These are phyloP conservation scores for Drosophila neocordata DNA, from an alignment of 1,140 invertebrate genomes.

Conservation along the genomic window DNA sequence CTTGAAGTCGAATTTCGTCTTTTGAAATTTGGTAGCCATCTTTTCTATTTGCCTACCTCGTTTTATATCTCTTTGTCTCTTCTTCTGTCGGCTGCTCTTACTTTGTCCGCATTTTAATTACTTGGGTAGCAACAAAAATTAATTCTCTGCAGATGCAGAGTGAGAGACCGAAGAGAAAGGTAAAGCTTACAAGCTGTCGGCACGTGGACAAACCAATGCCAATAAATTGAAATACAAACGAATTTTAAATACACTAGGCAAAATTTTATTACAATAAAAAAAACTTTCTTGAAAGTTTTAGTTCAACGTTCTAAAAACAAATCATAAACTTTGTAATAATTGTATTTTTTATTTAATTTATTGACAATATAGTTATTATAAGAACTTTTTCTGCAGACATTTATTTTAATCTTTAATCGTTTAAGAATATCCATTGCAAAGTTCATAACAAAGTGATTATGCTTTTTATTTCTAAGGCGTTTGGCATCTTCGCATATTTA, in stretches of 20 bases:
- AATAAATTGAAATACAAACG: neutral
- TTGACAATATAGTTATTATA: too few relatives aligned
- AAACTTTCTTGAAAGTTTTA: too few relatives aligned
- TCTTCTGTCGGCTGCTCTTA: neutral
- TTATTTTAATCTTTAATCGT: too few relatives aligned
- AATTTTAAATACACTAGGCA: constrained; percentile 15
- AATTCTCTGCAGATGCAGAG: constrained; percentile 30
- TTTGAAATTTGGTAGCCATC: constrained; percentile 41
- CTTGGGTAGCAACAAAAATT: constrained; percentile 62
- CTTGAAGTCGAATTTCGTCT: constrained; percentile 44
- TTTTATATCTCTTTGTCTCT: constrained; percentile 1
- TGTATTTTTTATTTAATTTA: too few relatives aligned
- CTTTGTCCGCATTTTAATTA: constrained; percentile 67
- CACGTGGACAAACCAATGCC: constrained; percentile 59
- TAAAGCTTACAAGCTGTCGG: constrained; percentile 54
- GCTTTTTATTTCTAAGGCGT: neutral
- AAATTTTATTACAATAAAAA: neutral
- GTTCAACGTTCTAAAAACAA: too few relatives aligned
- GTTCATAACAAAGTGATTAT: neutral
- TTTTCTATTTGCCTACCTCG: constrained; percentile 6
- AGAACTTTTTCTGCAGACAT: too few relatives aligned
- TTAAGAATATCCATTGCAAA: too few relatives aligned
- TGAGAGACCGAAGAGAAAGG: neutral
- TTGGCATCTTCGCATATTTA: constrained; percentile 48
- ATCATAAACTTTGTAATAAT: too few relatives aligned